A percentile compares a stretch with the other conserved stretches of the same genome.
Conservation (phyloP, 2,888 invertebrate genomes). For the Aromia moschata region DNA sequence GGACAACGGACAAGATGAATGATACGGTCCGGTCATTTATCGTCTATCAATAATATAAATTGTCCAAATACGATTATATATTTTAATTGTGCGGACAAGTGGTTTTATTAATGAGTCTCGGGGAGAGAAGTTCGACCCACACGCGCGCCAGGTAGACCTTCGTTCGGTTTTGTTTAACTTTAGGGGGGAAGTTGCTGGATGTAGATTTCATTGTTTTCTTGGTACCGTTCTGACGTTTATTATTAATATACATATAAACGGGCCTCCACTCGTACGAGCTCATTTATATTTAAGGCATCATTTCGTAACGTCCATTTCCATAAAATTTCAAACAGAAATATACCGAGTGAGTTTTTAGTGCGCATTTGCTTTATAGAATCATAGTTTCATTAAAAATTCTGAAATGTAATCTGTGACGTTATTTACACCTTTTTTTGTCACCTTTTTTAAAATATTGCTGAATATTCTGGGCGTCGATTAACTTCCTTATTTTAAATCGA, state of each 20-base stretch:
- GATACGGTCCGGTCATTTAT: constrained; percentile 57
- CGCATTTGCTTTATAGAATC: no score
- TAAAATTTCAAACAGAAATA: no score
- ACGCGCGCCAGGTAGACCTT: constrained; percentile 54
- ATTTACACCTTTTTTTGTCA: no score
- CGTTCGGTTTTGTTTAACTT: constrained; percentile 40
- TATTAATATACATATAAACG: constrained; percentile 42
- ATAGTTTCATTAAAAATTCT: no score
- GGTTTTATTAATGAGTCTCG: constrained; percentile 61
- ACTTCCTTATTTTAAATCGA: no score
- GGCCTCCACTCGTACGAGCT: no score
- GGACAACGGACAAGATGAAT: constrained; percentile 58
- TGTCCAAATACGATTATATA: constrained; percentile 63
- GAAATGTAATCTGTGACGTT: no score
- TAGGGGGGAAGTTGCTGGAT: constrained; percentile 37
- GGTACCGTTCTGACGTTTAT: constrained; percentile 34
- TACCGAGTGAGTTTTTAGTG: no score
- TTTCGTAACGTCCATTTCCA: no score
- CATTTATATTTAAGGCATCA: no score
- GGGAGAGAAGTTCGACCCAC: constrained; percentile 54
- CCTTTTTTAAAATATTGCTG: no score
- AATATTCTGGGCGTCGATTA: no score
- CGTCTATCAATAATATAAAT: constrained; percentile 64
- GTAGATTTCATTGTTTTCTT: constrained; percentile 43
- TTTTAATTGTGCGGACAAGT: constrained; percentile 64